Percentiles rank a stretch among this genome's conserved stretches.
These are phyloP conservation scores for Anniella stebbinsi DNA, from an alignment of 2,797 vertebrate species.

Conservation along the genomic window DNA sequence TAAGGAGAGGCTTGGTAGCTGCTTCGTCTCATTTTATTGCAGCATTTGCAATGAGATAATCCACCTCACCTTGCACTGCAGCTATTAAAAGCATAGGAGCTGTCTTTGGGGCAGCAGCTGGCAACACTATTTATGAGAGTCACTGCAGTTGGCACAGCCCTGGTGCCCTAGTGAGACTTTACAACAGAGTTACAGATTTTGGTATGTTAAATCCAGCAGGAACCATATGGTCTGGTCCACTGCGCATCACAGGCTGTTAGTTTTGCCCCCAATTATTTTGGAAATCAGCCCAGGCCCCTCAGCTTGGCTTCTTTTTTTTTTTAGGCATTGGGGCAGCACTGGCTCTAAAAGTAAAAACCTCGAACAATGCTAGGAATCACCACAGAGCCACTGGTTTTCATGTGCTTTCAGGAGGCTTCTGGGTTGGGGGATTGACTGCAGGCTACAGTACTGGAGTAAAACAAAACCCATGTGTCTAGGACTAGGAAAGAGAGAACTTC, in stretches of 20 bases:
- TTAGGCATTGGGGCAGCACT: not conserved
- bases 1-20: not conserved
- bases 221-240: slow-evolving; percentile 18
- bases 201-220: not conserved
- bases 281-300: not conserved
- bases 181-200: slow-evolving; percentile 5
- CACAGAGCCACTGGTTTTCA: not conserved
- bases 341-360: not conserved
- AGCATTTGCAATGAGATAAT: not conserved
- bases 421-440: not conserved
- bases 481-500: not conserved
- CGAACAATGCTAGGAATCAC: not conserved
- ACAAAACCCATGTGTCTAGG: not conserved
- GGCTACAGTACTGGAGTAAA: too few relatives aligned
- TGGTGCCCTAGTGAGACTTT: not conserved
- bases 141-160: not conserved
- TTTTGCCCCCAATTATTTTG: not conserved
- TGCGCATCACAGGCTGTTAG: not conserved
- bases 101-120: not conserved
- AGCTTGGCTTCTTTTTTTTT: not conserved
- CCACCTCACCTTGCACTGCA: not conserved
- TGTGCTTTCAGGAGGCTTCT: not conserved
- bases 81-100: not conserved
- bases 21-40: slow-evolving; percentile 1
- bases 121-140: not conserved